Base-by-base conservation (phyloP, 2,797 vertebrate genomes). In the Rhadinocentrus ornatus region DNA sequence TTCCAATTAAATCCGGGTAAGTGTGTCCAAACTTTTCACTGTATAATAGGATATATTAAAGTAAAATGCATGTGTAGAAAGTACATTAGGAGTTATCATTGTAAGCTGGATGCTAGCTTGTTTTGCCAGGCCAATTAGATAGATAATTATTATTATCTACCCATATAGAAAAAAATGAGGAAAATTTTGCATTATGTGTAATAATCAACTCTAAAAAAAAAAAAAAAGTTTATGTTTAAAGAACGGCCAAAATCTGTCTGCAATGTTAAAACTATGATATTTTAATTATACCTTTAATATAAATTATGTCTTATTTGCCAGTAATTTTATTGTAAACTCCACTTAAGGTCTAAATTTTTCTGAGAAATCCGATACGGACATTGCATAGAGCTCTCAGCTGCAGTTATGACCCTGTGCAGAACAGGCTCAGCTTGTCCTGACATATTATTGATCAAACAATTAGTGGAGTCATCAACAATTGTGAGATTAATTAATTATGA, bases 401-500 rank as follows among this genome's bases (percentile, higher is more conserved):
- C 18, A 20, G 26, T n/a, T 22, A 31, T 26, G 22, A 48, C n/a
- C 16, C 18, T 52, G 16, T 7, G 8, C 32, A 60, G 27, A 16
- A 27, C 48, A 24, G 4, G 6, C 58, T 31, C 13, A 3, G 10
- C 1, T 16, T 32, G 11, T 11, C 16, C 24, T 29, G 20, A 24
- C 29, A 26, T 58, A 59, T 62, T 44, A 58, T 59, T 48, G 12
- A 41, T 29, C n/a, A 57, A 64, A 8, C 20, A 24, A 18, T 64
- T 39, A 46, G 18, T 9, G 5, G 6, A 37, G 22, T 62, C 6
- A 52, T 62, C 46, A 6, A 22, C 50, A 20, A 6, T 27, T 24
- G 37, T 53, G 12, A 53, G 24, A 62, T 46, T 53, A 46, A 60
- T 24, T 65, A 27, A 66, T 60, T n/a, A 29, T 65, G 8, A 35